A percentile compares a stretch with the other conserved stretches of the same genome.
phyloP scores from a whole-genome alignment of 2,888 invertebrate species.

The Eremobia ochroleuca region DNA sequence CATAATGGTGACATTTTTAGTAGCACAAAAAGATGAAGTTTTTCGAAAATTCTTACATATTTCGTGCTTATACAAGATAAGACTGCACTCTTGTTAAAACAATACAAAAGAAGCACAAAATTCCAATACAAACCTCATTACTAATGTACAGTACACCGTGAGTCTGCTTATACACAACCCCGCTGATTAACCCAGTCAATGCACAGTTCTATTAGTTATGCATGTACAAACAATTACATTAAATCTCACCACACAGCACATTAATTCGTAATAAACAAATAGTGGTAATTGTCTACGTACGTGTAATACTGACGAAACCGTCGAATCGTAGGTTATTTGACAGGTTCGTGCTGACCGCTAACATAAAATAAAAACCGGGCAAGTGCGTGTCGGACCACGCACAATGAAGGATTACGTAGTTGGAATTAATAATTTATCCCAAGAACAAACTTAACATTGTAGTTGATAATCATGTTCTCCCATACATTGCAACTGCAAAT shows the following conservation, averaged over 20 bases:
- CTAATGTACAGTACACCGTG: constrained; percentile 38
- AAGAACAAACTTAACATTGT: no score
- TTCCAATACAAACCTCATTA: constrained; percentile 13
- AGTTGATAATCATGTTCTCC: no score
- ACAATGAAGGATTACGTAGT: no score
- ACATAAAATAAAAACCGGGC: neutral
- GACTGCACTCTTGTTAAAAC: neutral
- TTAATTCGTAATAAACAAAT: constrained; percentile 62
- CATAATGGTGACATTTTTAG: no score
- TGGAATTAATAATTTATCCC: no score
- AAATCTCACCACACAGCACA: constrained; percentile 51
- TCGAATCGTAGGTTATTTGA: constrained; percentile 27
- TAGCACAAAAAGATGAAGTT: no score
- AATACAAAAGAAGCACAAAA: neutral
- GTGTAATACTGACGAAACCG: constrained; percentile 13
- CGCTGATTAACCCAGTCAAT: constrained; percentile 53
- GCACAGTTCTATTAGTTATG: constrained; percentile 46
- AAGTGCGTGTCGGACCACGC: no score
- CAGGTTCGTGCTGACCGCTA: constrained; percentile 14
- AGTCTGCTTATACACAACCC: constrained; percentile 42
- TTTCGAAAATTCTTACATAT: no score
- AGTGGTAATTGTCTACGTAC: constrained; percentile 52
- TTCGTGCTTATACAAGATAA: neutral
- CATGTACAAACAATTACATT: constrained; percentile 55
- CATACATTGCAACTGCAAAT: no score